phyloP scores from a whole-genome alignment of 2,888 invertebrate genomes.

The Athetis lepigone region DNA sequence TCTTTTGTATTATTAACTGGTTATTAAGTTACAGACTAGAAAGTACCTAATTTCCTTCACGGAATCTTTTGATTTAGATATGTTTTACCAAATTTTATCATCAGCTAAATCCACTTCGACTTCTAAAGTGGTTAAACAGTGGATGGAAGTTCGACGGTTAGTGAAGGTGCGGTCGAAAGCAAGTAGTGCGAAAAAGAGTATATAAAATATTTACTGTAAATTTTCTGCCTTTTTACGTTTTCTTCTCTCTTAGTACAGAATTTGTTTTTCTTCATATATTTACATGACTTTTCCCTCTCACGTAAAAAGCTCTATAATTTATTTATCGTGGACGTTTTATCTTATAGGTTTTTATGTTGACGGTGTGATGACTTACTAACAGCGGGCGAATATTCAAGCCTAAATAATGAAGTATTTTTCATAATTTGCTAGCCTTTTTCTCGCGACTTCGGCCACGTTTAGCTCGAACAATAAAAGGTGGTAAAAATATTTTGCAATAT shows the following conservation, averaged over 20 bases:
- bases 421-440: too few species aligned
- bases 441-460: too few species aligned
- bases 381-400: not conserved
- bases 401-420: too few species aligned
- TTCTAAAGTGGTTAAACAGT: not conserved
- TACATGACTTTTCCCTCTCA: conserved; percentile 40
- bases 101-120: too few species aligned
- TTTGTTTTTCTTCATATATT: conserved; percentile 14
- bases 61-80: too few species aligned
- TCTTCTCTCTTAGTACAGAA: not conserved
- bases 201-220: not conserved
- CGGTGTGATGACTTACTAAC: not conserved
- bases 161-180: not conserved
- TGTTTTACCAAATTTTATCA: too few species aligned
- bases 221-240: not conserved
- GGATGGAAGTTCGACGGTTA: too few species aligned
- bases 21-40: too few species aligned
- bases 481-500: too few species aligned
- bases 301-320: conserved; percentile 43
- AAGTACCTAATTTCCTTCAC: too few species aligned
- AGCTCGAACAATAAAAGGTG: too few species aligned
- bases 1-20: too few species aligned
- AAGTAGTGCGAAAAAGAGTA: not conserved
- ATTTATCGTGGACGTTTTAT: conserved; percentile 28
- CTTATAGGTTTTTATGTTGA: not conserved